phyloP scores from a whole-genome alignment of 2,113 vertebrate genomes.

The Butorides virescens region DNA sequence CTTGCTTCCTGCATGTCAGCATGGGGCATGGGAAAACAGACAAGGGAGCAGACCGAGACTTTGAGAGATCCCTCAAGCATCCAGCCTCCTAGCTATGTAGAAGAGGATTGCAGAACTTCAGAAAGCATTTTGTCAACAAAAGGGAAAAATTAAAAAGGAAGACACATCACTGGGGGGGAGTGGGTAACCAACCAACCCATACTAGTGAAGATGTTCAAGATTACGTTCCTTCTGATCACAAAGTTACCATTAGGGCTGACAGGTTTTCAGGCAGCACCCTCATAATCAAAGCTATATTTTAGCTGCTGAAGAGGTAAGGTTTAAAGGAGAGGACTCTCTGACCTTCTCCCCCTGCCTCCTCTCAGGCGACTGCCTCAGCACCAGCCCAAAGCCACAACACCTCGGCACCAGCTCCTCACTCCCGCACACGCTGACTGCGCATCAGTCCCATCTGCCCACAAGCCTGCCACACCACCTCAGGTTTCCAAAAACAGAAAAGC shows the following conservation, averaged over 20 bases:
- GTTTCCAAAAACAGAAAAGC: too few species aligned
- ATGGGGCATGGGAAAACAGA: background rate
- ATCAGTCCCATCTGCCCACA: background rate
- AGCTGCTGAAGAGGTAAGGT: background rate
- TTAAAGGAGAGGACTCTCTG: background rate
- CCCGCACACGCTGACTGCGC: background rate
- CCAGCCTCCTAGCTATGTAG: background rate
- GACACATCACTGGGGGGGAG: background rate
- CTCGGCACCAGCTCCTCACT: background rate
- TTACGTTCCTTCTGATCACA: background rate
- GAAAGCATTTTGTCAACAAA: background rate
- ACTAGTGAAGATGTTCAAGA: background rate
- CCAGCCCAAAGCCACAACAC: background rate
- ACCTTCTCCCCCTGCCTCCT: background rate
- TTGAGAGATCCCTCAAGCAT: too few species aligned
- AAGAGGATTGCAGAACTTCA: background rate
- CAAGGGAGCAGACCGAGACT: background rate
- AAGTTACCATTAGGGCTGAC: background rate
- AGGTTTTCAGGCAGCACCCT: background rate
- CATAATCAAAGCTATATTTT: background rate
- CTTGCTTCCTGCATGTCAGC: slow-evolving; percentile 1
- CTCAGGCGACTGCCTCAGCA: background rate
- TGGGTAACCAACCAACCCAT: background rate
- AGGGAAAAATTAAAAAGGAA: background rate
- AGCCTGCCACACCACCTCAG: background rate